Evolutionary conservation across 2,113 vertebrate genomes (phyloP).

Genomic region (Terrapene triunguis): DNA sequence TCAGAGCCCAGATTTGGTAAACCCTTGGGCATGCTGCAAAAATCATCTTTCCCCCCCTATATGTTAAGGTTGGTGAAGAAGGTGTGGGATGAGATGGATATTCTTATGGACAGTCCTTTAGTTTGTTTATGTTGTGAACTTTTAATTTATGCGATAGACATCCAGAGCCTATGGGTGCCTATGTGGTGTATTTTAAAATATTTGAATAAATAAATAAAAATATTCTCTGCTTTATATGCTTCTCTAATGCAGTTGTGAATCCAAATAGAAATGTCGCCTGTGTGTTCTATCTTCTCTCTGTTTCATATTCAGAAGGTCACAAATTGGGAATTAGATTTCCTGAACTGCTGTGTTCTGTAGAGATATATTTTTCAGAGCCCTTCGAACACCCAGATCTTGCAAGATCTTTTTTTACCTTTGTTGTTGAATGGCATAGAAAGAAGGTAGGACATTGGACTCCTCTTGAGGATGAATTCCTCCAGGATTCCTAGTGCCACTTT

Average conservation of each 20-base stretch:
- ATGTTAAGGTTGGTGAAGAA: background rate
- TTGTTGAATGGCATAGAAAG: background rate
- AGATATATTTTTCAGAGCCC: background rate
- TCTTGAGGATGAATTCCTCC: background rate
- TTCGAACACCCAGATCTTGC: background rate
- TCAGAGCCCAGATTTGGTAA: background rate
- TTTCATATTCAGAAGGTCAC: background rate
- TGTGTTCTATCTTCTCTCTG: background rate
- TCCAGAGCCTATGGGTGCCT: background rate
- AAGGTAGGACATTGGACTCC: background rate
- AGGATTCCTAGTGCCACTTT: background rate
- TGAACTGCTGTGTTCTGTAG: background rate
- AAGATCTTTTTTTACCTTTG: background rate
- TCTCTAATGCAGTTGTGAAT: background rate
- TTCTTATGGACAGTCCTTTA: background rate
- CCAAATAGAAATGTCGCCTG: background rate
- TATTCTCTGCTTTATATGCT: background rate
- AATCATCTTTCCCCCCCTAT: background rate
- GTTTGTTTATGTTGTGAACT: background rate
- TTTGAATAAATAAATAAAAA: background rate
- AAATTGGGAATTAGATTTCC: background rate
- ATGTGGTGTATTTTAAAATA: background rate
- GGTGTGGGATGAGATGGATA: background rate
- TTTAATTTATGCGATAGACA: slow-evolving; percentile 33
- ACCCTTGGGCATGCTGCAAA: background rate